Percentiles rank a stretch among this genome's conserved stretches.
These are phyloP conservation scores for Avahi laniger DNA, from an alignment of 2,797 vertebrate genomes.

Conservation along the genomic window DNA sequence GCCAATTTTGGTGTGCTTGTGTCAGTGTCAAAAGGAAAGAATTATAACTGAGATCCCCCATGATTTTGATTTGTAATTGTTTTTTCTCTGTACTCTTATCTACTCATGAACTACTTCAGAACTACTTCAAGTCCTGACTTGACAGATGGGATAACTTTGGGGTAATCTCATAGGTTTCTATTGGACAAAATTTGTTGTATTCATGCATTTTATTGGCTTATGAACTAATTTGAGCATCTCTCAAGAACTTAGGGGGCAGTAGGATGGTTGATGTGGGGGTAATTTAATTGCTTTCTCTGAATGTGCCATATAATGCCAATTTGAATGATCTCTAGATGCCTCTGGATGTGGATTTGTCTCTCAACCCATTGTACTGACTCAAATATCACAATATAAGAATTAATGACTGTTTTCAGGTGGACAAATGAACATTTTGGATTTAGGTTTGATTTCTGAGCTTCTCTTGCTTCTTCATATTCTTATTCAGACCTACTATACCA, in stretches of 20 bases:
- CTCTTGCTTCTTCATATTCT: background rate
- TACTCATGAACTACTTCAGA: background rate
- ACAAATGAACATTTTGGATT: background rate
- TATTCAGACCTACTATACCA: background rate
- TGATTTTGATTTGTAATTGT: conserved; percentile 18
- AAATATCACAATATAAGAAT: background rate
- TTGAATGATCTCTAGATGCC: background rate
- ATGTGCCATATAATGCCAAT: background rate
- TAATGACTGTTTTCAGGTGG: background rate
- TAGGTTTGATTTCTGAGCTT: background rate
- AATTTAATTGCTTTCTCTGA: conserved; percentile 10
- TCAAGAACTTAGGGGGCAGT: background rate
- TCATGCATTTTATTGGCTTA: conserved; percentile 12
- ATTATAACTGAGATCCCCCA: background rate
- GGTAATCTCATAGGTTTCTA: background rate
- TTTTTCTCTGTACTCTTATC: background rate
- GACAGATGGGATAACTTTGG: background rate
- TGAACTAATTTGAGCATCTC: background rate
- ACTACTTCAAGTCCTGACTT: background rate
- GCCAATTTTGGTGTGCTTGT: background rate
- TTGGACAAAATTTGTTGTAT: background rate
- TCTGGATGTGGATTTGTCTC: background rate
- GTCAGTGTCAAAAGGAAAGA: background rate
- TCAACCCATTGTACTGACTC: background rate
- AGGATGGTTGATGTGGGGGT: background rate